Percentiles rank a stretch among this genome's conserved stretches.
These are phyloP conservation scores for Sebastes itinus DNA, from an alignment of 2,797 vertebrate species.

Conservation along the genomic window DNA sequence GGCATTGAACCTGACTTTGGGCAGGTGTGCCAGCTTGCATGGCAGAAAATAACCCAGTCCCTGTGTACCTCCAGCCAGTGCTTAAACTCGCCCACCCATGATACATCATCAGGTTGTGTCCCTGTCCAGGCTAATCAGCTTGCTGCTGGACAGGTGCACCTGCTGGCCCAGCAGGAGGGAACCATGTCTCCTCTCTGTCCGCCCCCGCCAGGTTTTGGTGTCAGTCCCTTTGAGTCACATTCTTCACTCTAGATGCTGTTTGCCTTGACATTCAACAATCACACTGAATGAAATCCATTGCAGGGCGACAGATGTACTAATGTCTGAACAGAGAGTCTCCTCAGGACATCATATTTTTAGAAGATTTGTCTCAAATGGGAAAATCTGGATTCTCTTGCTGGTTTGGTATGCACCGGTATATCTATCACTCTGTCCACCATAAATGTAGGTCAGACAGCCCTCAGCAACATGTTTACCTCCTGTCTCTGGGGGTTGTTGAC, in stretches of 20 bases:
- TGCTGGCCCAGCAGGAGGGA: constrained; percentile 3
- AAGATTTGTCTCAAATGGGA: background rate
- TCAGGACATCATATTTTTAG: background rate
- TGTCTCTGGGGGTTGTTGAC: background rate
- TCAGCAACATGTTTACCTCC: background rate
- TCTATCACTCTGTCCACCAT: background rate
- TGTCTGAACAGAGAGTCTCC: background rate
- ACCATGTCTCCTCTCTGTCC: background rate
- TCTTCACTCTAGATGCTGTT: background rate
- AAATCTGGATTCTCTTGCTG: background rate
- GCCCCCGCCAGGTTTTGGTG: background rate
- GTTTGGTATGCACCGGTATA: background rate
- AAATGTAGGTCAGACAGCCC: constrained; percentile 4
- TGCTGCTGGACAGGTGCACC: constrained; percentile 21
- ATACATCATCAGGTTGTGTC: background rate
- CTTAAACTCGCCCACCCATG: background rate
- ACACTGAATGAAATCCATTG: background rate
- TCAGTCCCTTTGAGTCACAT: background rate
- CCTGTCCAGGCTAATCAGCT: background rate
- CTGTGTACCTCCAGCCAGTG: background rate
- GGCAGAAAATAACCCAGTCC: background rate
- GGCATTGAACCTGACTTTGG: background rate
- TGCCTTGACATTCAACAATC: background rate
- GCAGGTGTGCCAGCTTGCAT: background rate
- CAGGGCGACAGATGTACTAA: background rate